phyloP scores from a whole-genome alignment of 2,797 vertebrate genomes.

The Cynodonichthys magdalenae region DNA sequence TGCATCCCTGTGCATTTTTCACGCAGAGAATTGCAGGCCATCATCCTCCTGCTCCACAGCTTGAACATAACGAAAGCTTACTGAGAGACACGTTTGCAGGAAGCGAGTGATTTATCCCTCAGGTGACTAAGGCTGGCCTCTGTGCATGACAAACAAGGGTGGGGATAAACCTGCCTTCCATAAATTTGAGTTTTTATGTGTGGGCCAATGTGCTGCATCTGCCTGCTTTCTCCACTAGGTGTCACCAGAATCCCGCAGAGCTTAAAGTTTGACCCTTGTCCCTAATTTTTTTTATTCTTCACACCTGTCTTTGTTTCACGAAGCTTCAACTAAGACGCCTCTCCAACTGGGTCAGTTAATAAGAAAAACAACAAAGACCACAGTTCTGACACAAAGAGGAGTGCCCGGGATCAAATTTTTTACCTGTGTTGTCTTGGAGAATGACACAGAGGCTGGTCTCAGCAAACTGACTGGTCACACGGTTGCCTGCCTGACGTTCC shows the following conservation, averaged over 20 bases:
- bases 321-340: conserved; percentile 6
- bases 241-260: conserved; percentile 46
- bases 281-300: conserved; percentile 21
- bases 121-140: conserved; percentile 5
- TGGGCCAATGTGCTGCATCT: background rate
- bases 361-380: background rate
- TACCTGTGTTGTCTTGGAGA: background rate
- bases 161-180: conserved; percentile 16
- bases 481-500: conserved; percentile 12
- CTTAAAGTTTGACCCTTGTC: conserved; percentile 18
- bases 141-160: background rate
- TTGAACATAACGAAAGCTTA: too few species aligned
- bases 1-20: conserved; percentile 32
- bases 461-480: conserved; percentile 21
- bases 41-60: too few species aligned
- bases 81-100: conserved; percentile 2
- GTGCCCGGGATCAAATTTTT: background rate
- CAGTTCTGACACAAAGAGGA: background rate
- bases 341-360: conserved; percentile 7
- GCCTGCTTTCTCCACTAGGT: conserved; percentile 51
- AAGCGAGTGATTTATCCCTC: conserved; percentile 21
- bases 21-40: background rate
- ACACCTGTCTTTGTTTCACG: conserved; percentile 32
- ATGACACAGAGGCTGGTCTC: background rate
- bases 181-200: background rate